Conservation (phyloP, 1,140 invertebrate genomes). For the Zaprionus vittiger region DNA sequence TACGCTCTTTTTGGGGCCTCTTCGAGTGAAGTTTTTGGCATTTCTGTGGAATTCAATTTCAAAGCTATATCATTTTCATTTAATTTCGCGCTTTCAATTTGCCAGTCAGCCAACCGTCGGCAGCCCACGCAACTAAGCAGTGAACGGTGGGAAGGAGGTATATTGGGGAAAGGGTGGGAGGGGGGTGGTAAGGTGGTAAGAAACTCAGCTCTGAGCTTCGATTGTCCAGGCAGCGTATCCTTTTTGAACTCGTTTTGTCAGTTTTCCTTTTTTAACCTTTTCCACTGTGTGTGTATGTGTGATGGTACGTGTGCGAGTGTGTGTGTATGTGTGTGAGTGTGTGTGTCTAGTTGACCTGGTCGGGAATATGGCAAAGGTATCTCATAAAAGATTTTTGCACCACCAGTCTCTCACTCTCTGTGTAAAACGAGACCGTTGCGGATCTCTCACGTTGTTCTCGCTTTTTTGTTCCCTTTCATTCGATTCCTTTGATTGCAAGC, state of each 20-base stretch:
- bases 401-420: constrained; percentile 45
- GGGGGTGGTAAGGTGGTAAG: no score
- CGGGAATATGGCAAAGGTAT: constrained; percentile 55
- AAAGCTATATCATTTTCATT: constrained; percentile 81
- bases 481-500: constrained; percentile 1
- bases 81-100: constrained; percentile 80
- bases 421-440: constrained; percentile 63
- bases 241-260: neutral
- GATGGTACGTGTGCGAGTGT: neutral
- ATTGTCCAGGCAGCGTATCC: constrained; percentile 1
- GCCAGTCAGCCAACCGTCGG: constrained; percentile 36
- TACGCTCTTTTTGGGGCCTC: neutral
- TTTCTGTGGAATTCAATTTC: constrained; percentile 81
- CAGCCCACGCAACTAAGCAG: constrained; percentile 45
- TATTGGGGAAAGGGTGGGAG: no score
- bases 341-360: constrained; percentile 44
- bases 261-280: neutral
- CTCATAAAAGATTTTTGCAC: constrained; percentile 65
- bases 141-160: neutral
- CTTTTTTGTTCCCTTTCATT: neutral
- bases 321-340: constrained; percentile 24
- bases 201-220: neutral
- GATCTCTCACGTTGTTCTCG: neutral
- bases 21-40: constrained; percentile 59
- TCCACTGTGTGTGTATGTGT: neutral